These are phyloP conservation scores for Geotrypetes seraphini DNA, from an alignment of 2,797 vertebrate genomes.

Conservation along the genomic window DNA sequence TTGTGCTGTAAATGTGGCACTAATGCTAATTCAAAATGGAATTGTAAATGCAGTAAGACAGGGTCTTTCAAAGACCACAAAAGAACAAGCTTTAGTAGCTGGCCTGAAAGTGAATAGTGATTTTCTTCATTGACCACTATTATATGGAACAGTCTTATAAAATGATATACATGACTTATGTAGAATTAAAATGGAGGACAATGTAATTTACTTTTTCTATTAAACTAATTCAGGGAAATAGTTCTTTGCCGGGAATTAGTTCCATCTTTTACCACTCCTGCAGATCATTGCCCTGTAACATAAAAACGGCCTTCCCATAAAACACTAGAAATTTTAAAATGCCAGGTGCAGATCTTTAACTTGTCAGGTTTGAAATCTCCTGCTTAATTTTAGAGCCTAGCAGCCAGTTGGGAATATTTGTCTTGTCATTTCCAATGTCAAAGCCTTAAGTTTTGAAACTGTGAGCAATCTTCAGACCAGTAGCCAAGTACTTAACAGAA, in stretches of 20 bases:
- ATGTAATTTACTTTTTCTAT: not conserved
- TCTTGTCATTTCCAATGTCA: constrained; percentile 8
- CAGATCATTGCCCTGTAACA: constrained; percentile 16
- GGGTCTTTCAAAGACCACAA: too few relatives aligned
- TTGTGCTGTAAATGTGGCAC: too few relatives aligned
- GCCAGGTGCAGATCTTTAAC: constrained; percentile 8
- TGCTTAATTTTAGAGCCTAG: constrained; percentile 7
- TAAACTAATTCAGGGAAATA: not conserved
- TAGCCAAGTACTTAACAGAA: too few relatives aligned
- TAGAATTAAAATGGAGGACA: not conserved
- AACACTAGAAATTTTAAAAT: constrained; percentile 22
- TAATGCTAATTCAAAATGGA: too few relatives aligned
- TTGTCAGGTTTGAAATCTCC: constrained; percentile 6
- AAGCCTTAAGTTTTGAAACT: too few relatives aligned
- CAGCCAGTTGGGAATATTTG: constrained; percentile 7
- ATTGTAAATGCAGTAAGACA: too few relatives aligned
- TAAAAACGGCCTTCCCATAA: constrained; percentile 17
- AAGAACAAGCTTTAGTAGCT: too few relatives aligned
- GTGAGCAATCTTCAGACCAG: too few relatives aligned
- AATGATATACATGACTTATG: not conserved
- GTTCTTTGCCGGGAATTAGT: constrained; percentile 7
- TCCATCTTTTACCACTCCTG: constrained; percentile 5
- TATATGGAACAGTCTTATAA: too few relatives aligned
- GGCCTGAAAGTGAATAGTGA: too few relatives aligned
- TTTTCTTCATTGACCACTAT: too few relatives aligned